Base-by-base conservation (phyloP, 1,140 invertebrate species). In the Neuroterus valhalla region DNA sequence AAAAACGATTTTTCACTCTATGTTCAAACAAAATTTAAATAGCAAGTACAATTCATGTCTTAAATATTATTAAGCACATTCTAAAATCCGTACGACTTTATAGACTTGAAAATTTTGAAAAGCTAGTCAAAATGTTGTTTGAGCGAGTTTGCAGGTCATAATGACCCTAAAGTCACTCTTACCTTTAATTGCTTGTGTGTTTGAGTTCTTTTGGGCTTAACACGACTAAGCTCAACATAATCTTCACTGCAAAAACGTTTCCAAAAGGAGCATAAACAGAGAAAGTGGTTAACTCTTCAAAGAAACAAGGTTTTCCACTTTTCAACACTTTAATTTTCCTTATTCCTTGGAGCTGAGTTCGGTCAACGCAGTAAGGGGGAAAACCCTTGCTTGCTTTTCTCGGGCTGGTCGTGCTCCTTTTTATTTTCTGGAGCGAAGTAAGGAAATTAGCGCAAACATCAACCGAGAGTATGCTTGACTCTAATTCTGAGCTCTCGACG, bases 381-480 rank as follows among this genome's bases (percentile, higher is more conserved):
- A 55, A 55, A 12, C 52, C 52, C 52, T 26, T 4, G 52, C 31
- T 38, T 38, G 31, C 6, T 38, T 38, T 38, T 38, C 31, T 38
- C 8, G 31, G 31, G 31, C 23, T 26, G 21, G 26, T 38, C 23
- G 23, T 62, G 23, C 12, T 31, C 15, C 15, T 52, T 52, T 52
- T 52, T 52, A 21, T 52, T 52, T 52, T 52, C 23, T 62, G 3
- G 55, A 62, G 26, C 46, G 17, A 48, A 48, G 46, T 48, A 48
- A n/a, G 55, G 8, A 62, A 62, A 62, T 62, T 62, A 62, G 55
- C 55, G 55, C 55, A 62, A 62, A 62, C 26, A 62, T 62, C 10
- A 11, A 62, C 31, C 31, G 31, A 23, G 21, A 21, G 21, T 14
- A 38, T 31, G 14, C 55, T 62, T 62, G 55, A 62, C 55, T 62